A percentile compares a stretch with the other conserved stretches of the same genome.
phyloP scores from a whole-genome alignment of 2,888 invertebrate genomes.

The Eudemis profundana region DNA sequence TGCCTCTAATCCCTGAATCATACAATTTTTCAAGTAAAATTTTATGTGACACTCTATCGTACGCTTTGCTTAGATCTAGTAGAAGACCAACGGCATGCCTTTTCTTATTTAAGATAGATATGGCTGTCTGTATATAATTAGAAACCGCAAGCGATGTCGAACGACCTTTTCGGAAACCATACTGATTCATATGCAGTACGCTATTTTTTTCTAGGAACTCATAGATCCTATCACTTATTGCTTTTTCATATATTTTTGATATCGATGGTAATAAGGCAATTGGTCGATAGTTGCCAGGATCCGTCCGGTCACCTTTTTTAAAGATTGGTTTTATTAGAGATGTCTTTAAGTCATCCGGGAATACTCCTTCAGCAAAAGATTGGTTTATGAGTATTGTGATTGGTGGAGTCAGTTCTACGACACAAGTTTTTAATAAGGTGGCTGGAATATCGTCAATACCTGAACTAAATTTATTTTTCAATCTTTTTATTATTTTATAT shows the following conservation, averaged over 20 bases:
- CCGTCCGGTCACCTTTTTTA: background rate
- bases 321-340: background rate
- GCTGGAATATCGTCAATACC: background rate
- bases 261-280: background rate
- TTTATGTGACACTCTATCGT: conserved; percentile 26
- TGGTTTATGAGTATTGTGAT: too few species aligned
- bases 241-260: background rate
- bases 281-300: background rate
- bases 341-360: background rate
- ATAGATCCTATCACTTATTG: background rate
- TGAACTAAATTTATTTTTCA: background rate
- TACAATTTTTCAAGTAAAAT: conserved; percentile 12
- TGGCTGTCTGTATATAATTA: background rate
- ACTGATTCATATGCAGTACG: too few species aligned
- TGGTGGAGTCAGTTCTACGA: too few species aligned
- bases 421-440: background rate
- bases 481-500: background rate
- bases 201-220: background rate
- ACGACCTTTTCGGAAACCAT: too few species aligned
- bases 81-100: conserved; percentile 8
- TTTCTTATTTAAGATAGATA: background rate
- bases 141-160: background rate
- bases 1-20: conserved; percentile 17
- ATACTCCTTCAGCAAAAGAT: too few species aligned
- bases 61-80: conserved; percentile 39